Evolutionary conservation across 2,113 vertebrate genomes (phyloP), one percentile per base, ranked within the genome.

Genomic region (Proterorhinus semilunaris): DNA sequence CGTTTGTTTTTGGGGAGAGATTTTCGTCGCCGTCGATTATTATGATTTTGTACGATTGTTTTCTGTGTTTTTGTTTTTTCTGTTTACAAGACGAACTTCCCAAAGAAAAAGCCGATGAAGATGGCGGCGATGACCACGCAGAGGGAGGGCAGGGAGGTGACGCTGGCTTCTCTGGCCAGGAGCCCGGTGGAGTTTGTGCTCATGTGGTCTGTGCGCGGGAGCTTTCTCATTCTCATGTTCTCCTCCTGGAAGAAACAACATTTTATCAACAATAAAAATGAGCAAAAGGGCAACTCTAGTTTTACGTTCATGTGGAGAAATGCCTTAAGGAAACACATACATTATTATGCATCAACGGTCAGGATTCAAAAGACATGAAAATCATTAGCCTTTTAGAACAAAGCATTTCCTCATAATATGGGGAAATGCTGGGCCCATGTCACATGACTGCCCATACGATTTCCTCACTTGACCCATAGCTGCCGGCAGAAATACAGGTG

Each of bases 71-170:
- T 53, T 8, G 21, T 53, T 53, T 53, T 53, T 15, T n/a, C 7
- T 6, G 71, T 4, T 95, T 98, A 98, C 96, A 98, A 96, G 94
- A 98, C 96, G 93, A 99, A 98, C 91, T 99, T 99, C 91, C 96
- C 98, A 92, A 98, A 93, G 97, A 99, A 99, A 96, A 99, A 98
- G 89, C 98, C 98, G 79, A 98, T 98, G 95, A 99, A 99, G 92
- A 99, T 95, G 94, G 98, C 97, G 89, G 98, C 98, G 92, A 99
- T 98, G 83, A 98, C 96, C 87, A 98, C 98, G 74, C 98, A 95
- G 86, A 99, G 96, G 58, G 97, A 98, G 81, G 98, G 97, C 85
- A 99, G 94, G 89, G 95, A 94, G 87, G 94, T 93, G 84, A 92
- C 83, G 85, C 91, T 91, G 69, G 94, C 92, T 74, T 98, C 96